phyloP scores from a whole-genome alignment of 2,888 invertebrate species.

The Periphyllus acericola region DNA sequence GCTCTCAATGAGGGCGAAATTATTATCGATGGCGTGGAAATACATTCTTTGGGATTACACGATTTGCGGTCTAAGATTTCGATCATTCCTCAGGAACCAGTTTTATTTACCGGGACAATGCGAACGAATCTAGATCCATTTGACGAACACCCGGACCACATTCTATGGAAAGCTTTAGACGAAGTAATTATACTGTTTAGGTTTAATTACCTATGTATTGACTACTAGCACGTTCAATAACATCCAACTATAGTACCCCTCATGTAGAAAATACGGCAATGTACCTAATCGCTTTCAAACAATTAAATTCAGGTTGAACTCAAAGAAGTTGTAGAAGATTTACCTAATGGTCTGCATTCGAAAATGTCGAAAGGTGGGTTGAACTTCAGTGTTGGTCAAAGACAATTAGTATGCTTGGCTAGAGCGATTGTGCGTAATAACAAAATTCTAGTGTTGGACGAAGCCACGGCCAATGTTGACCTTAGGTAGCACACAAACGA shows the following conservation, averaged over 20 bases:
- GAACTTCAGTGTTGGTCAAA: conserved; percentile 89
- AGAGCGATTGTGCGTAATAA: conserved; percentile 87
- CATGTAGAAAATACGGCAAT: too few species aligned
- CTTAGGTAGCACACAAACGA: conserved; percentile 73
- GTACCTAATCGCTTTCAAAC: too few species aligned
- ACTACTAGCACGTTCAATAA: too few species aligned
- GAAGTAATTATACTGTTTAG: conserved; percentile 70
- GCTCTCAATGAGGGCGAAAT: conserved; percentile 82
- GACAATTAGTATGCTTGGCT: conserved; percentile 89
- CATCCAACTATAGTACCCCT: too few species aligned
- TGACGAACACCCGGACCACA: conserved; percentile 79
- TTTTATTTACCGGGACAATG: conserved; percentile 86
- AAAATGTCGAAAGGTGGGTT: conserved; percentile 81
- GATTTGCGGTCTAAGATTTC: conserved; percentile 80
- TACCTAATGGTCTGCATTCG: conserved; percentile 74
- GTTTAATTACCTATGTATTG: too few species aligned
- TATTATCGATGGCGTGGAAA: conserved; percentile 82
- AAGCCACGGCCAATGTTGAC: conserved; percentile 93
- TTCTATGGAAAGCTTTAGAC: conserved; percentile 85
- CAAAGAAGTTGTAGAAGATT: conserved; percentile 74
- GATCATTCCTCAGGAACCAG: conserved; percentile 87
- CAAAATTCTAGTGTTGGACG: conserved; percentile 86
- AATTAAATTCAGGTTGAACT: conserved; percentile 74
- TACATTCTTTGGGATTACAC: conserved; percentile 77
- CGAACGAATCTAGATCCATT: conserved; percentile 92